Conservation (phyloP, 2,797 vertebrate species). For the Harpagifer antarcticus region DNA sequence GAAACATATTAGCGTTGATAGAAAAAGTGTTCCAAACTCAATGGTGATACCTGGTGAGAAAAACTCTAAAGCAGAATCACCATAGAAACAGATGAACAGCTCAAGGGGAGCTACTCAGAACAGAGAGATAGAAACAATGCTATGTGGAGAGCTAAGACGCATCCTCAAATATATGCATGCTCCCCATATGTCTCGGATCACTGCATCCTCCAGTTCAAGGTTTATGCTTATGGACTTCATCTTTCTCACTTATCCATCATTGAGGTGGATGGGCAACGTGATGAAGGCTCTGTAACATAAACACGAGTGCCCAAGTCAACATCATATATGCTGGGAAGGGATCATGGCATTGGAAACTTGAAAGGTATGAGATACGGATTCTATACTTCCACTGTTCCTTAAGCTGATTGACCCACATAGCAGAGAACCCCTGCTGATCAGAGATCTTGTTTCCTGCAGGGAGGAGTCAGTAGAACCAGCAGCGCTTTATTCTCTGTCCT, state of each 20-base stretch:
- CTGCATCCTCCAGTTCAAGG: constrained; percentile 40
- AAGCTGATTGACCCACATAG: constrained; percentile 61
- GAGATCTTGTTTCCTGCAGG: constrained; percentile 35
- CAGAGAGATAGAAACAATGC: constrained; percentile 67
- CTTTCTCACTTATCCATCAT: constrained; percentile 28
- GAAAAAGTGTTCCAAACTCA: constrained; percentile 46
- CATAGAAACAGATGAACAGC: constrained; percentile 80
- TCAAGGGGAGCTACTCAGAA: constrained; percentile 75
- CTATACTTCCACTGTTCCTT: constrained; percentile 28
- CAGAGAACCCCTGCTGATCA: constrained; percentile 34
- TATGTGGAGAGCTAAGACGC: constrained; percentile 47
- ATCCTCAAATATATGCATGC: constrained; percentile 41
- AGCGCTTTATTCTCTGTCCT: constrained; percentile 26
- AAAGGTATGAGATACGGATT: constrained; percentile 27
- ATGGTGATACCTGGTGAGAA: constrained; percentile 29
- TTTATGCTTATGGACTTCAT: constrained; percentile 31
- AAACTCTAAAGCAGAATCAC: constrained; percentile 67
- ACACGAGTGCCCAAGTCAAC: neutral
- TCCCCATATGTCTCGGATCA: constrained; percentile 36
- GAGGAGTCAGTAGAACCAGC: constrained; percentile 28
- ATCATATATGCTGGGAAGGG: neutral
- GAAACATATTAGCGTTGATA: constrained; percentile 11
- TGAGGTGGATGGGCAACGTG: constrained; percentile 6
- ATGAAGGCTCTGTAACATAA: constrained; percentile 16
- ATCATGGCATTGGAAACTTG: constrained; percentile 15